Percentiles rank a stretch among this genome's conserved stretches.
These are phyloP conservation scores for Yoshiicerus persimilis DNA, from an alignment of 1,140 invertebrate genomes.

Conservation along the genomic window DNA sequence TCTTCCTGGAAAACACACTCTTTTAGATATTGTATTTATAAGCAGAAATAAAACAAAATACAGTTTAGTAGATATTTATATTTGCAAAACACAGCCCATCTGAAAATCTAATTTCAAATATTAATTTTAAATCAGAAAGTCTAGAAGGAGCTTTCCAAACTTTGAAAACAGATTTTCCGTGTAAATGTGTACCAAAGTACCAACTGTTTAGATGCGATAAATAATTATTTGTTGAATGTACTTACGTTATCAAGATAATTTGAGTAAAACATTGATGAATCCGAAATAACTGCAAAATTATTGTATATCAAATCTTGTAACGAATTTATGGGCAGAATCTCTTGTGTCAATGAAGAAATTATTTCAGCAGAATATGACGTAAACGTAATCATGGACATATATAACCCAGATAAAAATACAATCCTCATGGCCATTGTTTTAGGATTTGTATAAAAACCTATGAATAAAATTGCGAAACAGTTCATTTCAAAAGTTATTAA, in stretches of 20 bases:
- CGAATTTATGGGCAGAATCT: slow-evolving; percentile 29
- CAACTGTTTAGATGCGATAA: too few species aligned
- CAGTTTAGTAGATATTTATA: too few species aligned
- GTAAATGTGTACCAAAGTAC: too few species aligned
- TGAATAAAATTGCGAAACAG: neutral
- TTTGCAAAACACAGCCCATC: too few species aligned
- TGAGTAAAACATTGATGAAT: neutral
- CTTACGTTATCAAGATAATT: neutral
- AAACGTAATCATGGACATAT: slow-evolving; percentile 28
- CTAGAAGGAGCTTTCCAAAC: too few species aligned
- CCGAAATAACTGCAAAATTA: neutral
- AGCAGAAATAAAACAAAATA: neutral
- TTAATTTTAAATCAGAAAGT: too few species aligned
- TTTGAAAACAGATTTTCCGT: too few species aligned
- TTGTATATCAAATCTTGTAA: neutral
- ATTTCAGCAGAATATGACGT: slow-evolving; percentile 31
- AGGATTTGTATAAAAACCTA: slow-evolving; percentile 35
- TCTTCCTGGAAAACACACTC: neutral
- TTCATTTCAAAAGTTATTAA: too few species aligned
- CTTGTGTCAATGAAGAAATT: slow-evolving; percentile 23
- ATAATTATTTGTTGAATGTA: too few species aligned
- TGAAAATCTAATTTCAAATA: too few species aligned
- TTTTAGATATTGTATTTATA: neutral
- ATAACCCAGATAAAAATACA: slow-evolving; percentile 19
- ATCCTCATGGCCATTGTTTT: slow-evolving; percentile 10